Base-by-base conservation (phyloP, 2,797 vertebrate genomes). In the Hafferia zeledoni region DNA sequence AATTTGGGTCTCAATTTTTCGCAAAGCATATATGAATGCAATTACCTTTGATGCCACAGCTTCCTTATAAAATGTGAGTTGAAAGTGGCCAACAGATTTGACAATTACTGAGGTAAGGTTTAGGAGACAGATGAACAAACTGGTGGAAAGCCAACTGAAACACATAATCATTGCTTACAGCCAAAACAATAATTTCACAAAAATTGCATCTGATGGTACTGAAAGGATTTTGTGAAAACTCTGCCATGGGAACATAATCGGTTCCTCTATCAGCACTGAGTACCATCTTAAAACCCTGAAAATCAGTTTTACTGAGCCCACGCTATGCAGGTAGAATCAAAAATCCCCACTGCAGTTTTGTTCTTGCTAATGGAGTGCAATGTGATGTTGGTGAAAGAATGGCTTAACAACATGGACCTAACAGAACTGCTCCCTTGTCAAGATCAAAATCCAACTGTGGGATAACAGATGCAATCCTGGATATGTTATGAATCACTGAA, bases 341-440 rank as follows among this genome's bases (percentile, higher is more conserved):
- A 82, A 53, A 28, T 17, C 3, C 13, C 31, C 31, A 22, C 5
- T 31, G 41, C 37, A 41, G 2, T 37, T 27, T 13, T 35, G 10
- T 5, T 65, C 13, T 65, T 55, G 41, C n/a, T 63, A 60, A 16
- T 63, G 75, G 87, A 74, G 15, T 13, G 37, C 4, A 7, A 4
- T 4, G 6, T 1, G 1, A 3, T 63, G 65, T 5, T 59, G 65
- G 6, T 50, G 19, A 64, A 72, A 84, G n/a, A 16, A 53, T 0
- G 2, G 14, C 13, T 22, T 46, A 35, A 49, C 17, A 68, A 28
- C n/a, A 47, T 18, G 35, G 22, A 53, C 19, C 17, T 60, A n/a
- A 31, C 12, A 82, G 39, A 85, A 39, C 30, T 43, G 6, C 12
- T 69, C 41, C 28, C 17, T 74, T 68, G 47, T 50, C 17, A 50